Evolutionary conservation across 2,888 invertebrate species (phyloP).

Genomic region (Drosophila maculinotata): DNA sequence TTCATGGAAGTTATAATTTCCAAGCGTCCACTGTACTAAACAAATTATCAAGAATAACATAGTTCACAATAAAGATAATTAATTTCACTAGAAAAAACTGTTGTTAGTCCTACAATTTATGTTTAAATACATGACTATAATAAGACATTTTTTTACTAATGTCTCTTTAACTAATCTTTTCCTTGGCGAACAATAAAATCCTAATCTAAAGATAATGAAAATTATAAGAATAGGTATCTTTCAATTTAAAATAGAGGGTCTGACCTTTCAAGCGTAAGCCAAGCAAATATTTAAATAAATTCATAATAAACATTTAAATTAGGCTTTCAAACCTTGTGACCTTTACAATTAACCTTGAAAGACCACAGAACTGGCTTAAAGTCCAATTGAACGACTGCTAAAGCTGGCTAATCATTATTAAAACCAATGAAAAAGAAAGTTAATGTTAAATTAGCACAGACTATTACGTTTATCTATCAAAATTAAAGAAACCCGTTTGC

Average conservation of each 20-base stretch:
- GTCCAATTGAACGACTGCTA: neutral
- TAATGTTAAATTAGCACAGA: conserved; percentile 26
- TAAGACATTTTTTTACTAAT: neutral
- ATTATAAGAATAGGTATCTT: neutral
- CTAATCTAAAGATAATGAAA: neutral
- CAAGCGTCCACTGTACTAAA: neutral
- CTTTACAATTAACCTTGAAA: conserved; percentile 13
- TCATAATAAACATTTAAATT: neutral
- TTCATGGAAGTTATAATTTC: neutral
- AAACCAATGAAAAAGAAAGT: conserved; percentile 40
- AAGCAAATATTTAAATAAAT: too few relatives aligned
- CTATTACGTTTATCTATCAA: conserved; percentile 1
- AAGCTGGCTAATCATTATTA: conserved; percentile 9
- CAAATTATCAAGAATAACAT: neutral
- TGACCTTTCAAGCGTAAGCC: too few relatives aligned
- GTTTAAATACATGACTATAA: neutral
- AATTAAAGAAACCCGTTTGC: conserved; percentile 24
- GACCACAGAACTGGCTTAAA: conserved; percentile 7
- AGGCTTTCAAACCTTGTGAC: conserved; percentile 8
- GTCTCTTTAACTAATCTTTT: neutral
- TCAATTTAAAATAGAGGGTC: too few relatives aligned
- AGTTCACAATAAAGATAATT: neutral
- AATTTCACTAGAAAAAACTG: neutral
- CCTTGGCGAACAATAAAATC: neutral
- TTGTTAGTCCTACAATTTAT: neutral